A percentile compares a stretch with the other conserved stretches of the same genome.
Conservation (phyloP, 2,797 vertebrate species). For the Gallirallus australis region DNA sequence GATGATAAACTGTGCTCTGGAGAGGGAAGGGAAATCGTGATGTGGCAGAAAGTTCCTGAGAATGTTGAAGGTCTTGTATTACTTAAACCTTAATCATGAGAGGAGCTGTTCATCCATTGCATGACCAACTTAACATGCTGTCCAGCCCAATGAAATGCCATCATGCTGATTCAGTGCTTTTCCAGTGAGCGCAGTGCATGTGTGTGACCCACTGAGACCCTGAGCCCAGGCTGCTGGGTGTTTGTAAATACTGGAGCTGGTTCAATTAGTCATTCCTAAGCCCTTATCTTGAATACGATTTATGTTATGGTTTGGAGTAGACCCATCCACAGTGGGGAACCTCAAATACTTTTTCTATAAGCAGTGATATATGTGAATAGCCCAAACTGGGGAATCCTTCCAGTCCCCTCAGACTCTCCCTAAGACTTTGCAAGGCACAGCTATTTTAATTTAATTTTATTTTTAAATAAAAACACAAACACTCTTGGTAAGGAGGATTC, state of each 20-base stretch:
- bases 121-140: accelerated
- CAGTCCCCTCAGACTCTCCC: not conserved
- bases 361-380: not conserved
- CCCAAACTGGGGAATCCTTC: not conserved
- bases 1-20: not conserved
- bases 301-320: not conserved
- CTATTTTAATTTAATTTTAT: not conserved
- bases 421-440: not conserved
- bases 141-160: not conserved
- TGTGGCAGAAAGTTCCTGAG: not conserved
- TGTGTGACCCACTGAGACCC: accelerated
- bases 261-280: not conserved
- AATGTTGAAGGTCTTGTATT: not conserved
- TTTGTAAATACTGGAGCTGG: not conserved
- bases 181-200: accelerated
- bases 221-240: accelerated
- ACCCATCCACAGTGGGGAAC: not conserved
- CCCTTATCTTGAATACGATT: not conserved
- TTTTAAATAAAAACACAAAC: not conserved
- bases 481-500: not conserved
- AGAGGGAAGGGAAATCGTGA: not conserved
- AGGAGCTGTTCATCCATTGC: not conserved
- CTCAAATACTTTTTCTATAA: not conserved
- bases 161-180: not conserved
- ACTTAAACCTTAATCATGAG: not conserved